Evolutionary conservation across 1,140 invertebrate species (phyloP).

Genomic region (Marisa cornuarietis): DNA sequence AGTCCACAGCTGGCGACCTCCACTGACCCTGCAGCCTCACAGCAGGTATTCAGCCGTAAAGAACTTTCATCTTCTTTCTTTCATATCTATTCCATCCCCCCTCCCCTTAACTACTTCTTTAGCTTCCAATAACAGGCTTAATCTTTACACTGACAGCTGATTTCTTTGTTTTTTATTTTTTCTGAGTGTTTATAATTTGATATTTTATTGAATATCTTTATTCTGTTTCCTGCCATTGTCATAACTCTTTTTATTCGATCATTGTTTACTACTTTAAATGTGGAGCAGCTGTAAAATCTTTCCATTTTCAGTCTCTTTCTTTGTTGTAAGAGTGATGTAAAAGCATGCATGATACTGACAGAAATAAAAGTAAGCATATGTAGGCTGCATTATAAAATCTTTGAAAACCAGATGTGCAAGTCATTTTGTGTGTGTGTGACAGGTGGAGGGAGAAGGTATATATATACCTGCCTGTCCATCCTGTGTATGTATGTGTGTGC

Average conservation of each 20-base stretch:
- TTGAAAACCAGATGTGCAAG: background rate
- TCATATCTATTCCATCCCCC: background rate
- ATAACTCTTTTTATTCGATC: too few relatives aligned
- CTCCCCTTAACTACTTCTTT: background rate
- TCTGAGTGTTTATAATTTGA: background rate
- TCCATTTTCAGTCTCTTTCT: too few relatives aligned
- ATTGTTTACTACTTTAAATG: too few relatives aligned
- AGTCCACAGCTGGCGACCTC: slow-evolving; percentile 67
- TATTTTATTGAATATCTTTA: background rate
- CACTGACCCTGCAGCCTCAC: slow-evolving; percentile 36
- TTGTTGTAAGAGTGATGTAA: too few relatives aligned
- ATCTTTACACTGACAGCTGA: background rate
- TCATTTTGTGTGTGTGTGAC: slow-evolving; percentile 8
- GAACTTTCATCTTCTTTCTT: background rate
- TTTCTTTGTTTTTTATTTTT: background rate
- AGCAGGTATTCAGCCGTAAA: slow-evolving; percentile 35
- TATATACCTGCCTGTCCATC: background rate
- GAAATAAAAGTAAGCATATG: too few relatives aligned
- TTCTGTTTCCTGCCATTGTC: too few relatives aligned
- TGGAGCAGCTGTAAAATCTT: too few relatives aligned
- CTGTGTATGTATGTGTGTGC: background rate
- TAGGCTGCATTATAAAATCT: too few relatives aligned
- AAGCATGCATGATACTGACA: too few relatives aligned
- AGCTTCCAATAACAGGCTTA: background rate
- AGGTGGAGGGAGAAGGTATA: background rate